Evolutionary conservation across 2,113 vertebrate species (phyloP).

Genomic region (Nematolebias whitei): DNA sequence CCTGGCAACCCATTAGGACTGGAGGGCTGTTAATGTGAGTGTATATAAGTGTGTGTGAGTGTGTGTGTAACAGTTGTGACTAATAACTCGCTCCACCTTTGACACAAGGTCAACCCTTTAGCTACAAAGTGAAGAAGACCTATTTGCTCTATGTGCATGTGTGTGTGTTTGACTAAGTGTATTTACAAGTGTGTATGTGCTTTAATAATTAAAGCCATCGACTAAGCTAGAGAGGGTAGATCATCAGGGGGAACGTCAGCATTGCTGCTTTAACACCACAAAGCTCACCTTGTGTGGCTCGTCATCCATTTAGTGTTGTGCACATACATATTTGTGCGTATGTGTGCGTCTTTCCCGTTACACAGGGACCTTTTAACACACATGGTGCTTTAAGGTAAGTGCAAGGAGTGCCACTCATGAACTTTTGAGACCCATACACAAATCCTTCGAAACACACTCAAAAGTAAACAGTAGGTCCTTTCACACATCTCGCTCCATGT

Average conservation of each 20-base stretch:
- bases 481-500: constrained; percentile 70
- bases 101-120: constrained; percentile 75
- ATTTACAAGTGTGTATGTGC: constrained; percentile 57
- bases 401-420: constrained; percentile 40
- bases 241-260: constrained; percentile 62
- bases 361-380: constrained; percentile 40
- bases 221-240: constrained; percentile 54
- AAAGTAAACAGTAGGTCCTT: constrained; percentile 74
- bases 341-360: constrained; percentile 29
- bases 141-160: constrained; percentile 59
- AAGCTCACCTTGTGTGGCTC: constrained; percentile 62
- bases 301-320: constrained; percentile 38
- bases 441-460: constrained; percentile 37
- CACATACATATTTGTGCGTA: constrained; percentile 9
- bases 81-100: constrained; percentile 77
- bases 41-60: constrained; percentile 46
- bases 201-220: constrained; percentile 73
- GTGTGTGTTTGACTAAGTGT: constrained; percentile 8
- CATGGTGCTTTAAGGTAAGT: constrained; percentile 38
- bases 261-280: constrained; percentile 69
- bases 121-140: constrained; percentile 50
- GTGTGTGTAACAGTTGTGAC: constrained; percentile 71
- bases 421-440: constrained; percentile 18
- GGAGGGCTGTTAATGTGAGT: constrained; percentile 69
- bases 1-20: constrained; percentile 75